These are phyloP conservation scores for Argentina silus DNA, from an alignment of 2,797 vertebrate species.

Conservation along the genomic window DNA sequence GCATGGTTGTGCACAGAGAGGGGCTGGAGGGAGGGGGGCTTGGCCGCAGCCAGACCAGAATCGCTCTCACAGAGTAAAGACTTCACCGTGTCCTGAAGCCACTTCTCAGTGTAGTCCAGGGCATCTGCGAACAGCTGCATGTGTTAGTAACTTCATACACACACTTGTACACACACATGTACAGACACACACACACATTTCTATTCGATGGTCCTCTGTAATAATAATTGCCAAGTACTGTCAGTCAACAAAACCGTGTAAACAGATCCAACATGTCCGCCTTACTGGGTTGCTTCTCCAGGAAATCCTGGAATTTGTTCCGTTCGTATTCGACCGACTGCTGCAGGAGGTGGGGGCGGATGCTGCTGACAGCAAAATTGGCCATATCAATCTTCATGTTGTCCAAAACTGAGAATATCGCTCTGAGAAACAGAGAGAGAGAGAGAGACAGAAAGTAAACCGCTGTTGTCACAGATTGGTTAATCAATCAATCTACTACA, in stretches of 20 bases:
- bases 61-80: slow-evolving; percentile 65
- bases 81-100: slow-evolving; percentile 87
- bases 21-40: slow-evolving; percentile 51
- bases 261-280: slow-evolving; percentile 10
- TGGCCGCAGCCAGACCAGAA: slow-evolving; percentile 55
- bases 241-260: background rate
- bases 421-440: slow-evolving; percentile 72
- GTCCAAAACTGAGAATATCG: slow-evolving; percentile 92
- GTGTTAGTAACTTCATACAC: background rate
- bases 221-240: background rate
- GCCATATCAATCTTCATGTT: slow-evolving; percentile 98
- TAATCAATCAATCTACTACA: too few relatives aligned
- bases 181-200: background rate
- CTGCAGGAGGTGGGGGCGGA: slow-evolving; percentile 94
- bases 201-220: too few relatives aligned
- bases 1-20: slow-evolving; percentile 84
- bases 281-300: slow-evolving; percentile 95
- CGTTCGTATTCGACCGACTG: slow-evolving; percentile 96
- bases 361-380: slow-evolving; percentile 92
- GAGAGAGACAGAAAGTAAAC: background rate
- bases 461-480: too few relatives aligned
- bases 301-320: slow-evolving; percentile 93
- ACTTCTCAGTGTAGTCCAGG: slow-evolving; percentile 89
- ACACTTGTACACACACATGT: background rate
- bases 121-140: slow-evolving; percentile 78